A percentile compares a stretch with the other conserved stretches of the same genome.
Evolutionary conservation across 1,140 invertebrate species (phyloP).

Genomic region (Drosophila teissieri): DNA sequence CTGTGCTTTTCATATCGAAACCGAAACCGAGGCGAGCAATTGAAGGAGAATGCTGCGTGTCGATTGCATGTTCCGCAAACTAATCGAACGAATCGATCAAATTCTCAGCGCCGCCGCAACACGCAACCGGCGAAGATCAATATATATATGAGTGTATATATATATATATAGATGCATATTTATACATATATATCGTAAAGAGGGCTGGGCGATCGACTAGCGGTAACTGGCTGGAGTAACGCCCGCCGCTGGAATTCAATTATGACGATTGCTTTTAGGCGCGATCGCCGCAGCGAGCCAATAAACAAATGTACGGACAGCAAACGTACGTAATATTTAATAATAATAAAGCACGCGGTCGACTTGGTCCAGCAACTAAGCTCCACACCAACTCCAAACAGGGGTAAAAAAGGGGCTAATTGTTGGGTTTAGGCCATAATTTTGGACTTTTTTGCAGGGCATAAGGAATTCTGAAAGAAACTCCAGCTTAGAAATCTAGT

Average conservation of each 20-base stretch:
- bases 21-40: slow-evolving; percentile 43
- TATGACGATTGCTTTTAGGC: slow-evolving; percentile 72
- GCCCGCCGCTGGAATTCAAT: slow-evolving; percentile 83
- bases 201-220: slow-evolving; percentile 38
- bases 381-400: slow-evolving; percentile 11
- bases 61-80: slow-evolving; percentile 80
- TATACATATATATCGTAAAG: background rate
- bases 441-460: background rate
- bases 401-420: background rate
- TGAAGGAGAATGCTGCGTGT: slow-evolving; percentile 80
- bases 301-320: slow-evolving; percentile 80
- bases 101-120: slow-evolving; percentile 68
- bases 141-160: background rate
- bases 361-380: slow-evolving; percentile 24
- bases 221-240: slow-evolving; percentile 65
- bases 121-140: slow-evolving; percentile 61
- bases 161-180: background rate
- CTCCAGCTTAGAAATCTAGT: no score
- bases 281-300: slow-evolving; percentile 69
- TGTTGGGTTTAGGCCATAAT: no score
- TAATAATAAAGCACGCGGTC: slow-evolving; percentile 71
- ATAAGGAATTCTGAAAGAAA: background rate
- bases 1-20: slow-evolving; percentile 10
- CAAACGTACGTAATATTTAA: slow-evolving; percentile 80
- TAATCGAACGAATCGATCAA: slow-evolving; percentile 84